These are phyloP conservation scores for Drosophila demipolita DNA, from an alignment of 2,888 invertebrate genomes.

Conservation along the genomic window DNA sequence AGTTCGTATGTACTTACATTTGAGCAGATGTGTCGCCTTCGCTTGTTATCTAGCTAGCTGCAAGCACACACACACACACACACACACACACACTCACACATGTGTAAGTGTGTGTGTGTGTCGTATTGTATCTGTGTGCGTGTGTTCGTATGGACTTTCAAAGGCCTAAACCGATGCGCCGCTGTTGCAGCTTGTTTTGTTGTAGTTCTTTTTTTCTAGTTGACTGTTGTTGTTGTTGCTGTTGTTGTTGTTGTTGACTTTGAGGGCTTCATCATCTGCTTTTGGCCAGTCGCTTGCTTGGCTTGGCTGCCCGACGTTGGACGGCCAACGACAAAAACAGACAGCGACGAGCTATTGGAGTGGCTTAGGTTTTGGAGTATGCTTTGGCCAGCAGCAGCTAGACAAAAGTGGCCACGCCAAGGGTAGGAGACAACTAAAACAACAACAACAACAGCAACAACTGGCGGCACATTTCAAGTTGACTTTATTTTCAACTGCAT, in stretches of 20 bases:
- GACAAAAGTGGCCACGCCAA: slow-evolving; percentile 60
- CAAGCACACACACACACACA: slow-evolving; percentile 13
- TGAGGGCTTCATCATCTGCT: slow-evolving; percentile 84
- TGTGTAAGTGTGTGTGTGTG: background rate
- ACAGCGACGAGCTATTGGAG: slow-evolving; percentile 75
- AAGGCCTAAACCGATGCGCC: slow-evolving; percentile 83
- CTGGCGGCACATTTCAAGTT: slow-evolving; percentile 80
- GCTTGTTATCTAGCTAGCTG: slow-evolving; percentile 32
- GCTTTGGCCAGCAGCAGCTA: slow-evolving; percentile 61
- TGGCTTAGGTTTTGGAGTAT: slow-evolving; percentile 77
- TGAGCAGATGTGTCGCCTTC: slow-evolving; percentile 73
- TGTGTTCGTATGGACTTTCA: slow-evolving; percentile 70
- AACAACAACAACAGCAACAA: slow-evolving; percentile 28
- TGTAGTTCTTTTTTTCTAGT: slow-evolving; percentile 36
- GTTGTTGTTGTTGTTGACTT: slow-evolving; percentile 75
- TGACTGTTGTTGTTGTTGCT: slow-evolving; percentile 47
- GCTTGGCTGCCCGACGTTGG: slow-evolving; percentile 31
- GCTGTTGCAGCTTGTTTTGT: slow-evolving; percentile 58
- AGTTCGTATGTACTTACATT: slow-evolving; percentile 25
- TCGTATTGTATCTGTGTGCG: slow-evolving; percentile 17
- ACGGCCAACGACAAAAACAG: slow-evolving; percentile 67
- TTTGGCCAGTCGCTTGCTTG: slow-evolving; percentile 70
- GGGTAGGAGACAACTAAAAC: slow-evolving; percentile 65
- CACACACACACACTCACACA: slow-evolving; percentile 17
- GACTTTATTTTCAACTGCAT: slow-evolving; percentile 76